phyloP scores from a whole-genome alignment of 2,797 vertebrate genomes.

The Brachyalestes nurse region DNA sequence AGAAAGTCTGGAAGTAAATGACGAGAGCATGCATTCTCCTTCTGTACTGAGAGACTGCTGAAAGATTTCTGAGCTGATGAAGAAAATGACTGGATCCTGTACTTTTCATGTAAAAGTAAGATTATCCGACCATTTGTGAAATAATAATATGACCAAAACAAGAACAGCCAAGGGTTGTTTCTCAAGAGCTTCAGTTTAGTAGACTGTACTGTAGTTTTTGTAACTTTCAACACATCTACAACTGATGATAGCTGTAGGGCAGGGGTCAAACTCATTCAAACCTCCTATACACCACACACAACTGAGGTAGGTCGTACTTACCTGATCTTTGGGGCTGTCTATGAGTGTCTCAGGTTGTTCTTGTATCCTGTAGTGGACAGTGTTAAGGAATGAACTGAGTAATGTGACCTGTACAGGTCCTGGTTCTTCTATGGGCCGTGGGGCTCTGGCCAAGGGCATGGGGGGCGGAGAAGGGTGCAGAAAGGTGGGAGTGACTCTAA shows the following conservation, averaged over 20 bases:
- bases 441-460: constrained; percentile 67
- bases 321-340: constrained; percentile 59
- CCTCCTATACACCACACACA: constrained; percentile 13
- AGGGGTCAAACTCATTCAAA: constrained; percentile 1
- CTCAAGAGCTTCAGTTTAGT: background rate
- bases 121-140: no score
- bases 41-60: no score
- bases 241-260: background rate
- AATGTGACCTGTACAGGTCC: constrained; percentile 71
- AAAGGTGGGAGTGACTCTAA: constrained; percentile 43
- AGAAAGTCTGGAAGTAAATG: no score
- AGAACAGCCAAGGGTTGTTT: no score
- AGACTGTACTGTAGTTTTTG: background rate
- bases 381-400: constrained; percentile 63
- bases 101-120: no score
- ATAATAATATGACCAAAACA: no score
- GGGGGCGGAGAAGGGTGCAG: constrained; percentile 36
- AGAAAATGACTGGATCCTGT: no score
- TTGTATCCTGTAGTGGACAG: constrained; percentile 67
- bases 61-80: no score
- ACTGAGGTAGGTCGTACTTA: constrained; percentile 38
- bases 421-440: constrained; percentile 76
- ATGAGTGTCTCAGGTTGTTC: constrained; percentile 58
- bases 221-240: background rate
- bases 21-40: no score